These are phyloP conservation scores for Campoletis raptor DNA, from an alignment of 2,888 invertebrate genomes.

Conservation along the genomic window DNA sequence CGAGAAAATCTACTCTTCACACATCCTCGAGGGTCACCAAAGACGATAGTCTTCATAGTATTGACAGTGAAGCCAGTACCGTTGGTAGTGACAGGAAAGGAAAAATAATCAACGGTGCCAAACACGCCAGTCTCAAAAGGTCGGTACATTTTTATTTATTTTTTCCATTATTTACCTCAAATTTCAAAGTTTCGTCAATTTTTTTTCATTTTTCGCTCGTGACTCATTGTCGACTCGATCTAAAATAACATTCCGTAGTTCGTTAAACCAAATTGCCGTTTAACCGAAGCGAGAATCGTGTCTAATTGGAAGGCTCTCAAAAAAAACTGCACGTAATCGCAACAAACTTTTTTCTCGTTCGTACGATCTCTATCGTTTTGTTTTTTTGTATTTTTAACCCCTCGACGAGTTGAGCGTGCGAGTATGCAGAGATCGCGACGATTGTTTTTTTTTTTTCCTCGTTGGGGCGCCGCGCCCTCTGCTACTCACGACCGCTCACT, in stretches of 20 bases:
- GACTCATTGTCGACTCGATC: neutral
- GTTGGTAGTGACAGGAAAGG: conserved; percentile 89
- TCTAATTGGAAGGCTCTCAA: conserved; percentile 27
- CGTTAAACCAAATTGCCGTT: conserved; percentile 33
- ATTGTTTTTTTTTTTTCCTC: conserved; percentile 30
- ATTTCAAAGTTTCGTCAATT: neutral
- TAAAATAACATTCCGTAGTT: conserved; percentile 7
- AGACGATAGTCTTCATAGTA: conserved; percentile 90
- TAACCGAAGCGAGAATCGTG: conserved; percentile 46
- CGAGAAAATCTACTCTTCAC: conserved; percentile 80
- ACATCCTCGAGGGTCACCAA: conserved; percentile 84
- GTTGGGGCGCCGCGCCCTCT: conserved; percentile 21
- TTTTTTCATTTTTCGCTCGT: neutral
- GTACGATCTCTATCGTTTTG: neutral
- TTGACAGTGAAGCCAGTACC: conserved; percentile 89
- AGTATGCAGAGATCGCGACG: conserved; percentile 57
- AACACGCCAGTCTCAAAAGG: conserved; percentile 91
- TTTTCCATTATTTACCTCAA: neutral
- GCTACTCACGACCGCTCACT: conserved; percentile 42
- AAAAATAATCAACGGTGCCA: conserved; percentile 89
- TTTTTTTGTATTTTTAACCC: neutral
- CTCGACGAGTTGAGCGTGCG: conserved; percentile 37
- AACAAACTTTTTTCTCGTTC: conserved; percentile 25
- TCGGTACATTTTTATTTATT: conserved; percentile 78
- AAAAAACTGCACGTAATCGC: conserved; percentile 45